Base-by-base conservation (phyloP, 2,888 invertebrate species). In the Clistopyga incitator region DNA sequence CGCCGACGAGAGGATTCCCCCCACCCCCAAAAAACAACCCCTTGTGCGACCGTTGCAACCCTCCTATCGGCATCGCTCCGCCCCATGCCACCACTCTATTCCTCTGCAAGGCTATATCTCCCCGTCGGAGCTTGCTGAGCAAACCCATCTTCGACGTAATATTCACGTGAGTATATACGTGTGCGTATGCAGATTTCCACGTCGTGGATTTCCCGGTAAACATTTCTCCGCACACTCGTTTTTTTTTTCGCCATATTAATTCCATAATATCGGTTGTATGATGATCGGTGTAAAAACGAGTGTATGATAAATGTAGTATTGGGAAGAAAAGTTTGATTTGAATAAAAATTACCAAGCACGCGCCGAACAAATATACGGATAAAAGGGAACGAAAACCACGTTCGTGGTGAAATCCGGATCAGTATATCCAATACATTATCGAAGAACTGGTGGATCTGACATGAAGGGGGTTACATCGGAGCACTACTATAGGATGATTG, bases 11-110 rank as follows among this genome's bases (percentile, higher is more conserved):
- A 78, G 74, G 59, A 77, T 78, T 74, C 89, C 89, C 92, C 92
- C 92, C 92, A 91, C 92, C 90, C 92, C 88, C 89, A 88, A 87
- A 90, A 90, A 90, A 91, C 89, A 90, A 90, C 88, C 88, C 89
- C 88, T 88, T 86, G 88, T 88, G 88, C 88, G 90, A 88, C 88
- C 90, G 90, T 90, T 90, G 89, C 90, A 91, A 90, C 92, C 92
- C 91, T 92, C 92, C 90, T 88, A 89, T 90, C 88, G 88, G 79
- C 86, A 88, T 90, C 88, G 92, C 92, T 89, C 92, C 92, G 92
- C 92, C 92, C 90, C 89, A 84, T 89, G 83, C 91, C 87, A 89
- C 90, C 88, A 88, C 90, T 88, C 88, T 87, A 81, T 85, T 77
- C 75, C 70, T 72, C 65, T 42, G 52, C 42, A 68, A 75, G 67